These are phyloP conservation scores for Ciconia nigra DNA, from an alignment of 2,797 vertebrate genomes.

Conservation along the genomic window DNA sequence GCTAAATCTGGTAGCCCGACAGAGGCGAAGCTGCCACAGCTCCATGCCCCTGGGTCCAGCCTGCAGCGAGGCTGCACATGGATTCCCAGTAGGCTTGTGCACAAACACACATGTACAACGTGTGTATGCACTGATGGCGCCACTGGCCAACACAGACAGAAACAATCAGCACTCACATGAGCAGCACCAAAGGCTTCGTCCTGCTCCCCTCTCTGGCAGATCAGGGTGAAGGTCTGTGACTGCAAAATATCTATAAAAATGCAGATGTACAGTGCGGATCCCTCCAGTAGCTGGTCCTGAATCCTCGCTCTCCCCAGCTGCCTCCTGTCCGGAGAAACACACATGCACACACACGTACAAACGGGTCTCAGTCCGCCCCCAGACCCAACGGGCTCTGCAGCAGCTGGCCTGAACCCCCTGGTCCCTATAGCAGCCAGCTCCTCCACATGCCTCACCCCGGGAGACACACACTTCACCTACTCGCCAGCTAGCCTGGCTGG, in stretches of 20 bases:
- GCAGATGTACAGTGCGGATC: background rate
- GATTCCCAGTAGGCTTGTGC: background rate
- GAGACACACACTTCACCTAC: background rate
- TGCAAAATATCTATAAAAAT: background rate
- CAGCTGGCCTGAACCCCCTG: background rate
- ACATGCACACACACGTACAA: background rate
- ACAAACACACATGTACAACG: rapidly evolving
- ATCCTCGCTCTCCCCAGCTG: background rate
- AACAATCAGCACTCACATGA: background rate
- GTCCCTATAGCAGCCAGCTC: background rate
- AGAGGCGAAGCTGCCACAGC: background rate
- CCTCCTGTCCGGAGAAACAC: background rate
- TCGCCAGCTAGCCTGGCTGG: background rate
- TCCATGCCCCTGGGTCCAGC: background rate
- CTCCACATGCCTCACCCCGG: background rate
- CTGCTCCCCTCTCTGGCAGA: background rate
- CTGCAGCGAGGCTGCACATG: rapidly evolving
- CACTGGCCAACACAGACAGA: background rate
- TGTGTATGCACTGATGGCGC: background rate
- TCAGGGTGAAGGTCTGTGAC: background rate
- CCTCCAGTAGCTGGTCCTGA: background rate
- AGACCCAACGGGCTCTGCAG: background rate
- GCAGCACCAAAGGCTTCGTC: background rate
- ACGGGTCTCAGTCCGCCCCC: too few species aligned
- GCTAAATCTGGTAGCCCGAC: background rate